phyloP scores from a whole-genome alignment of 2,888 invertebrate genomes.

The Ochropleura leucogaster region DNA sequence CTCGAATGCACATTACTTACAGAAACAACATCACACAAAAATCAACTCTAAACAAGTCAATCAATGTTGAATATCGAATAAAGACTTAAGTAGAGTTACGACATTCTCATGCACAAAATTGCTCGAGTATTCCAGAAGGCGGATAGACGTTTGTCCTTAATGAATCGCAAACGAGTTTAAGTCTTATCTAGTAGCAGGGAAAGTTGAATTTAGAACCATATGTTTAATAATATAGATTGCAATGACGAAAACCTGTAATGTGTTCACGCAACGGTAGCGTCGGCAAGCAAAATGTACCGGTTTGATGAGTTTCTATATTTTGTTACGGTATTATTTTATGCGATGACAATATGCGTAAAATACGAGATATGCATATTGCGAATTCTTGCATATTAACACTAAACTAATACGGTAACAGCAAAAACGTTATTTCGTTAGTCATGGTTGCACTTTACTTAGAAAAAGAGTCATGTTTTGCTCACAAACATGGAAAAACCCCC shows the following conservation, averaged over 20 bases:
- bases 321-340: constrained; percentile 18
- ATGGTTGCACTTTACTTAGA: background rate
- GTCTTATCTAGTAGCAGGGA: background rate
- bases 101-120: constrained; percentile 15
- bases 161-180: constrained; percentile 26
- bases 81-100: constrained; percentile 2
- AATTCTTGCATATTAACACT: background rate
- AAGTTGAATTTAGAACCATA: constrained; percentile 23
- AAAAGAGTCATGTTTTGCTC: background rate
- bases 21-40: background rate
- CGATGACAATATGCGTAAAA: background rate
- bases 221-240: constrained; percentile 46
- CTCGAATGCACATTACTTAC: constrained; percentile 68
- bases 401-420: background rate
- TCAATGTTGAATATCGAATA: constrained; percentile 10
- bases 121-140: constrained; percentile 48
- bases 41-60: accelerated
- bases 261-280: constrained; percentile 63
- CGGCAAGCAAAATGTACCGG: constrained; percentile 61
- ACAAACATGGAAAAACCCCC: background rate
- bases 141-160: constrained; percentile 32
- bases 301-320: constrained; percentile 45
- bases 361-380: background rate
- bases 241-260: constrained; percentile 60
- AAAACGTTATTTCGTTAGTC: background rate